Percentiles rank a stretch among this genome's conserved stretches.
Evolutionary conservation across 2,888 invertebrate species (phyloP).

Genomic region (Caenorhabditis sp.): DNA sequence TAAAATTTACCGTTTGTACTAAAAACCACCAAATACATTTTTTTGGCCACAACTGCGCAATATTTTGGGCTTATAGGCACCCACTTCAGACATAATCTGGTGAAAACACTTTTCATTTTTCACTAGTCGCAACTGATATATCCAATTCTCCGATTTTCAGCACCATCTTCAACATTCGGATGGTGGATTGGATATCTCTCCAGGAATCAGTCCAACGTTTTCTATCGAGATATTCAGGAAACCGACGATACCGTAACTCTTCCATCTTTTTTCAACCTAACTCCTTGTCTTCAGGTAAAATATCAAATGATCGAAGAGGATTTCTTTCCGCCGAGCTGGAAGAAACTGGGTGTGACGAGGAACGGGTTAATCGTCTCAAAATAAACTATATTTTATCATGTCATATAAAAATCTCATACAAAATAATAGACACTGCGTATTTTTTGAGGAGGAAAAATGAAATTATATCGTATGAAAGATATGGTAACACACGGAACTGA

Average conservation of each 20-base stretch:
- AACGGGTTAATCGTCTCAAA: slow-evolving; percentile 42
- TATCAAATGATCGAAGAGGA: slow-evolving; percentile 48
- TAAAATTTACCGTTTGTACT: no score
- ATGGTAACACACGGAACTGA: slow-evolving; percentile 62
- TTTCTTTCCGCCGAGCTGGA: slow-evolving; percentile 56
- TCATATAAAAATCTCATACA: slow-evolving; percentile 11
- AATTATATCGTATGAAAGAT: slow-evolving; percentile 50
- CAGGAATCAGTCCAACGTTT: slow-evolving; percentile 46
- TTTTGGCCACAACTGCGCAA: no score
- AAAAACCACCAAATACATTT: no score
- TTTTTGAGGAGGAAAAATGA: slow-evolving; percentile 19
- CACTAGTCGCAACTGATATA: no score
- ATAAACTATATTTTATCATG: slow-evolving; percentile 52
- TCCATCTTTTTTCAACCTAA: background rate
- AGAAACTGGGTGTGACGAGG: slow-evolving; percentile 34
- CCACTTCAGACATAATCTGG: no score
- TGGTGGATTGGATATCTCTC: slow-evolving; percentile 63
- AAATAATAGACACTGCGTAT: slow-evolving; percentile 9
- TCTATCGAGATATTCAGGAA: slow-evolving; percentile 55
- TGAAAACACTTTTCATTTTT: no score
- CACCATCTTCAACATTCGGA: slow-evolving; percentile 57
- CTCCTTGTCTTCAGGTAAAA: slow-evolving; percentile 33
- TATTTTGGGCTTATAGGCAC: no score
- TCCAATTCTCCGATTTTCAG: slow-evolving; percentile 13
- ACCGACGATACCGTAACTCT: slow-evolving; percentile 50